These are phyloP conservation scores for Pollimyrus isidori DNA, from an alignment of 2,113 vertebrate species.

Conservation along the genomic window DNA sequence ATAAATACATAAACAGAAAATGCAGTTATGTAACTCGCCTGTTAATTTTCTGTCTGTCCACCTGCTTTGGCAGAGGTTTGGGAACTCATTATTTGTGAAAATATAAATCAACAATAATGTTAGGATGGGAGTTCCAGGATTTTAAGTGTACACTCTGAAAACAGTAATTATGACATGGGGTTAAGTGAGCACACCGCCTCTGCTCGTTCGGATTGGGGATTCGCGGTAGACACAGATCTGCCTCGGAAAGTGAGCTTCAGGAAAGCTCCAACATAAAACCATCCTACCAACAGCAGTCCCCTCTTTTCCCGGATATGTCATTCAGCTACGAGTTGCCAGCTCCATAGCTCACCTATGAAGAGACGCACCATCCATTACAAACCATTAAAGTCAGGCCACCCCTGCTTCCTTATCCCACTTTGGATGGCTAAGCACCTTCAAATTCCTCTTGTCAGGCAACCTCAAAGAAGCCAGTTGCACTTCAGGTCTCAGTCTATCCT, in stretches of 20 bases:
- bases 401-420: not conserved
- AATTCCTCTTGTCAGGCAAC: not conserved
- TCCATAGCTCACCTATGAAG: not conserved
- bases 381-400: not conserved
- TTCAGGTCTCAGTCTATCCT: not conserved
- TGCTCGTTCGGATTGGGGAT: not conserved
- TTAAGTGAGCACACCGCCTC: not conserved
- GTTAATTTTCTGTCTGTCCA: not conserved
- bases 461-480: not conserved
- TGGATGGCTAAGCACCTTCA: not conserved
- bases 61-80: constrained; percentile 32
- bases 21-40: not conserved
- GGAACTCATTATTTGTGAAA: constrained; percentile 43
- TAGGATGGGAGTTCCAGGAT: not conserved
- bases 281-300: not conserved
- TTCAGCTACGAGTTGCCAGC: not conserved
- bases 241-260: not conserved
- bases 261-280: not conserved
- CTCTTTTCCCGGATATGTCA: not conserved
- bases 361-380: not conserved
- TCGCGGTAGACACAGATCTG: not conserved
- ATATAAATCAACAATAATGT: not conserved
- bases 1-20: constrained; percentile 11
- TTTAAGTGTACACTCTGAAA: not conserved
- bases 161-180: not conserved